phyloP scores from a whole-genome alignment of 2,113 vertebrate genomes.

The Bubalus kerabau region DNA sequence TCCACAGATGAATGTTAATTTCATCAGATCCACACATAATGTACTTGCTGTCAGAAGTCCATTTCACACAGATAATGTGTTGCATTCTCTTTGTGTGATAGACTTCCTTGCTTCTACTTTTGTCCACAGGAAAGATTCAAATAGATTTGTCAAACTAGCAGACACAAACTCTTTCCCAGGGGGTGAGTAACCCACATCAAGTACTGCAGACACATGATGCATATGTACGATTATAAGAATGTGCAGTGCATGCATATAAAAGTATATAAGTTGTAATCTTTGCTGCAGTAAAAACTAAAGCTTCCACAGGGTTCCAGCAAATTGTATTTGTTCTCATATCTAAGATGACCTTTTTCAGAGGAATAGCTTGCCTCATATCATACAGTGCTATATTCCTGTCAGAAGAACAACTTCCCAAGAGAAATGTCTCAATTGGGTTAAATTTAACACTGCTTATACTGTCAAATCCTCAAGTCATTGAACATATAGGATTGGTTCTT shows the following conservation, averaged over 20 bases:
- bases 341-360: conserved; percentile 88
- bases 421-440: conserved; percentile 89
- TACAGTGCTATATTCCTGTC: not conserved
- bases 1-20: conserved; percentile 98
- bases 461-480: conserved; percentile 95
- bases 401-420: not conserved
- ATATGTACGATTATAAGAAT: conserved; percentile 86
- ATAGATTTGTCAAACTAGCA: conserved; percentile 95
- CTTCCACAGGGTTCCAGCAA: conserved; percentile 98
- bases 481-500: conserved; percentile 91
- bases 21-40: conserved; percentile 96
- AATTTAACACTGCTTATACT: conserved; percentile 93
- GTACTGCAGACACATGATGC: conserved; percentile 95
- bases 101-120: conserved; percentile 93
- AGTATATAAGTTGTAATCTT: conserved; percentile 91
- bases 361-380: not conserved
- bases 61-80: conserved; percentile 92
- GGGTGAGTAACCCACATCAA: conserved; percentile 95
- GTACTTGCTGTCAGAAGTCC: conserved; percentile 94
- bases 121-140: conserved; percentile 88
- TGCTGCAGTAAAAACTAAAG: conserved; percentile 93
- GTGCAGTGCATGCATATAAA: conserved; percentile 91
- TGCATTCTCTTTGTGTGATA: conserved; percentile 98
- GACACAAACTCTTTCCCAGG: conserved; percentile 96
- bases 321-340: conserved; percentile 93